Percentiles rank a stretch among this genome's conserved stretches.
These are phyloP conservation scores for Carassius auratus DNA, from an alignment of 2,113 vertebrate species.

Conservation along the genomic window DNA sequence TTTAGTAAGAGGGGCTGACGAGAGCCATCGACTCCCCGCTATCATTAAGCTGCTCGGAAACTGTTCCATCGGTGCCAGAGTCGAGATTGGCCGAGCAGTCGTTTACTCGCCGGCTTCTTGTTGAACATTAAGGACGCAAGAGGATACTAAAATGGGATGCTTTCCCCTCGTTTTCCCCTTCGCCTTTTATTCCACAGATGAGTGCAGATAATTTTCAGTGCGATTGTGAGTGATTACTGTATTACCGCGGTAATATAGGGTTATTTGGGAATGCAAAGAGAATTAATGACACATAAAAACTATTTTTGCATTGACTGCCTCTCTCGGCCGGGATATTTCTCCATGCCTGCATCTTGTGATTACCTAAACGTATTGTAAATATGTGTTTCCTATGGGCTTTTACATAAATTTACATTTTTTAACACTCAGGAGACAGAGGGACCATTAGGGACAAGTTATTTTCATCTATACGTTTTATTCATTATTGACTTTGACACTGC, in stretches of 20 bases:
- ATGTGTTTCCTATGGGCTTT: conserved; percentile 81
- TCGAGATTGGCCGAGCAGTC: conserved; percentile 64
- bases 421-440: conserved; percentile 78
- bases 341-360: conserved; percentile 86
- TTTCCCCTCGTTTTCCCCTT: conserved; percentile 69
- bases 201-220: conserved; percentile 91
- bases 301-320: conserved; percentile 82
- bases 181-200: conserved; percentile 85
- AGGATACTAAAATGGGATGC: conserved; percentile 68
- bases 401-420: conserved; percentile 83
- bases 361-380: conserved; percentile 87
- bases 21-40: conserved; percentile 71
- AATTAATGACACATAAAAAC: conserved; percentile 97
- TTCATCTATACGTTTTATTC: conserved; percentile 63
- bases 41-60: conserved; percentile 79
- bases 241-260: conserved; percentile 89
- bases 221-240: conserved; percentile 97
- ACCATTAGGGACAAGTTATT: conserved; percentile 75
- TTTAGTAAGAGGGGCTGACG: conserved; percentile 53
- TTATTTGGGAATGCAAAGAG: conserved; percentile 85
- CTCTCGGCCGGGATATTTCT: conserved; percentile 81
- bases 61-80: conserved; percentile 64
- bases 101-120: conserved; percentile 71
- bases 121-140: conserved; percentile 82
- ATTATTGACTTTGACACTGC: conserved; percentile 79